Conservation (phyloP, 2,113 vertebrate species). For the Turnix velox region DNA sequence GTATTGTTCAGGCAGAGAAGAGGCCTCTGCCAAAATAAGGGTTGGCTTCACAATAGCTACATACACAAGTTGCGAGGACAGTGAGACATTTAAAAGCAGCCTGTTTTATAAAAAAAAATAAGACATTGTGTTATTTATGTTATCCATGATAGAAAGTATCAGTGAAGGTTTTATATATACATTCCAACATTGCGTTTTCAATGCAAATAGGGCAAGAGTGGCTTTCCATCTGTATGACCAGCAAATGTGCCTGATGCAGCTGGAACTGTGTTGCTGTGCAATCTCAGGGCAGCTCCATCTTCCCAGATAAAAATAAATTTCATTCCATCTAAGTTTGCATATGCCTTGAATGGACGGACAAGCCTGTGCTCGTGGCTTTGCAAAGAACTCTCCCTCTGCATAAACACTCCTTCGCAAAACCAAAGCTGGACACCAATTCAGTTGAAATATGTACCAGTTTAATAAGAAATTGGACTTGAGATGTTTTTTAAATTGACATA, state of each 20-base stretch:
- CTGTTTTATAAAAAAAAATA: background rate
- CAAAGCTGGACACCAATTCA: background rate
- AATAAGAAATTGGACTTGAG: background rate
- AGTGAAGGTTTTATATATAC: background rate
- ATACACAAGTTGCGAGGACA: background rate
- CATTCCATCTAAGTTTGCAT: background rate
- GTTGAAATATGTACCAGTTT: background rate
- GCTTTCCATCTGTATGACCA: background rate
- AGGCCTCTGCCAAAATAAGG: background rate
- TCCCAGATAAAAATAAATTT: background rate
- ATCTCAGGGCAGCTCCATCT: background rate
- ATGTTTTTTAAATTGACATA: background rate
- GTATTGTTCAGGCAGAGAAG: background rate
- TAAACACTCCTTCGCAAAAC: background rate
- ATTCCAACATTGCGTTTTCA: background rate
- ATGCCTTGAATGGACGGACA: background rate
- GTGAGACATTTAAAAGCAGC: background rate
- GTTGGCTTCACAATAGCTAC: background rate
- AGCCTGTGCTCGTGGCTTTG: background rate
- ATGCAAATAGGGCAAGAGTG: background rate
- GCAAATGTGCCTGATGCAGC: background rate
- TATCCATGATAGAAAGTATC: background rate
- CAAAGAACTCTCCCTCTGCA: background rate
- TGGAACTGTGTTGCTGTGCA: background rate
- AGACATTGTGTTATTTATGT: background rate